A percentile compares a stretch with the other conserved stretches of the same genome.
Conservation (phyloP, 2,113 vertebrate species). For the Fulmarus glacialis region DNA sequence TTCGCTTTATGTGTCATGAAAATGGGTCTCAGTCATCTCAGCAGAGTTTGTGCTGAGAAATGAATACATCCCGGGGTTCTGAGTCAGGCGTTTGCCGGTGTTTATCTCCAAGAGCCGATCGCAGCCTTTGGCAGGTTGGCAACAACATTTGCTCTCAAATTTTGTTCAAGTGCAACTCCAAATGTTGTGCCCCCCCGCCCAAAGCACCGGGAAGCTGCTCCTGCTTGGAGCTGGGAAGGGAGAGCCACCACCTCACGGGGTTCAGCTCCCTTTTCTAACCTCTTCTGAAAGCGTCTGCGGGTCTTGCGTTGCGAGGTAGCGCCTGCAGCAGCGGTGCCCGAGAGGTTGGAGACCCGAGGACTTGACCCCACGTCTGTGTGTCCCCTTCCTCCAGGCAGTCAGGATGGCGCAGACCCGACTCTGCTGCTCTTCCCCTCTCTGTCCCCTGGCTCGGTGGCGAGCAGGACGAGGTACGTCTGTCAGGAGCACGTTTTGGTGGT, state of each 20-base stretch:
- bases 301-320: fast-evolving
- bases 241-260: fast-evolving
- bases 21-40: not conserved
- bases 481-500: not conserved
- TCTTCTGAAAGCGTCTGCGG: not conserved
- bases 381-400: too few relatives aligned
- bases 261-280: not conserved
- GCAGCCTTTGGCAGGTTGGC: not conserved
- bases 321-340: fast-evolving
- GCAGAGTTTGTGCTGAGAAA: not conserved
- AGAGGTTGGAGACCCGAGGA: not conserved
- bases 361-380: fast-evolving
- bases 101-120: not conserved
- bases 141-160: fast-evolving
- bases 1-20: not conserved
- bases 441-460: fast-evolving
- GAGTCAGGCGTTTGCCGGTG: fast-evolving
- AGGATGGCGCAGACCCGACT: not conserved
- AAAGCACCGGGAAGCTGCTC: not conserved
- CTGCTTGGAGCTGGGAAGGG: not conserved
- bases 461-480: fast-evolving
- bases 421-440: not conserved
- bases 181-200: fast-evolving
- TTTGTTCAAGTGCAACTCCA: not conserved
- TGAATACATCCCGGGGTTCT: not conserved